A percentile compares a stretch with the other conserved stretches of the same genome.
Evolutionary conservation across 2,888 invertebrate species (phyloP).

Genomic region (Venusia cambrica): DNA sequence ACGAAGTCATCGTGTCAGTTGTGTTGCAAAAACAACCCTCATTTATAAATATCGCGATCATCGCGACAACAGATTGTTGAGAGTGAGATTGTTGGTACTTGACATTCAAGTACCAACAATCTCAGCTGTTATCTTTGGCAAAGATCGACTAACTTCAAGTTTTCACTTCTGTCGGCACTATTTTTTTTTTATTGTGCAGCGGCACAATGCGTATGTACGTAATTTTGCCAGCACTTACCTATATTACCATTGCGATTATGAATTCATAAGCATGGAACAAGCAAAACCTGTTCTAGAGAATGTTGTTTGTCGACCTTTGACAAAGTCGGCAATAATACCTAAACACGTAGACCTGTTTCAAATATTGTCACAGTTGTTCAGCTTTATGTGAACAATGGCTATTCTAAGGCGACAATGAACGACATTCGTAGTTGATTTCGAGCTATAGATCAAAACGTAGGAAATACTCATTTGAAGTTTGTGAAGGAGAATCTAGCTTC

Average conservation of each 20-base stretch:
- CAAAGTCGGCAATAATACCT: slow-evolving; percentile 36
- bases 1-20: too few relatives aligned
- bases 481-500: too few relatives aligned
- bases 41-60: too few relatives aligned
- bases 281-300: slow-evolving; percentile 34
- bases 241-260: too few relatives aligned
- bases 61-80: too few relatives aligned
- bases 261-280: slow-evolving; percentile 32
- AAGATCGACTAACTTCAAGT: too few relatives aligned
- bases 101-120: too few relatives aligned
- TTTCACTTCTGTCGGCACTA: too few relatives aligned
- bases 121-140: too few relatives aligned
- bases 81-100: too few relatives aligned
- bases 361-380: slow-evolving; percentile 15
- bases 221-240: slow-evolving; percentile 1
- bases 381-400: slow-evolving; percentile 8
- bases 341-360: slow-evolving; percentile 15
- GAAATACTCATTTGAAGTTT: too few relatives aligned
- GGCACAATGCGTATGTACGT: not conserved
- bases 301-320: slow-evolving; percentile 39
- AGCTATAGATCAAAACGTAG: not conserved
- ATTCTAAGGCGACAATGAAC: slow-evolving; percentile 6
- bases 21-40: too few relatives aligned
- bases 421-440: slow-evolving; percentile 12
- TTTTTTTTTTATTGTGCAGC: slow-evolving; percentile 21